A percentile compares a stretch with the other conserved stretches of the same genome.
phyloP scores from a whole-genome alignment of 2,888 invertebrate genomes.

The Plagiodera versicolora region DNA sequence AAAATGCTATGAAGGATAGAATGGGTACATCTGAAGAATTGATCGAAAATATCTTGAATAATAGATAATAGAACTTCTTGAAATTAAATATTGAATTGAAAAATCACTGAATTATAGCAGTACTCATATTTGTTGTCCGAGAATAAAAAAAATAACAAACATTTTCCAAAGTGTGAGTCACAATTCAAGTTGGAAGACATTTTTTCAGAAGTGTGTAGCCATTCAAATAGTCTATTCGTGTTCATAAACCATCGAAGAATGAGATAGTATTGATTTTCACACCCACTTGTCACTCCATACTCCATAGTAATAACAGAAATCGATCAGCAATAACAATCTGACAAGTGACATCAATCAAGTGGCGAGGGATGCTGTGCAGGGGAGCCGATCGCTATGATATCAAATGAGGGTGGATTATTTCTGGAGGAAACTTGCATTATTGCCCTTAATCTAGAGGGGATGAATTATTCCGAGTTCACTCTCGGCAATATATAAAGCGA shows the following conservation, averaged over 20 bases:
- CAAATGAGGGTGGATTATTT: conserved; percentile 37
- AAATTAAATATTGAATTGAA: too few species aligned
- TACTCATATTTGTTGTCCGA: too few species aligned
- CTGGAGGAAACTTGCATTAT: conserved; percentile 35
- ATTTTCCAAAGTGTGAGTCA: too few species aligned
- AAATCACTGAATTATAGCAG: too few species aligned
- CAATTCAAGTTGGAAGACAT: too few species aligned
- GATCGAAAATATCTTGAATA: too few species aligned
- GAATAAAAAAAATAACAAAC: too few species aligned
- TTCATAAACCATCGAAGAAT: not conserved
- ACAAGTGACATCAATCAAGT: conserved; percentile 44
- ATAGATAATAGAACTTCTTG: too few species aligned
- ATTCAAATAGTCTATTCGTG: too few species aligned
- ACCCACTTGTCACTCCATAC: conserved; percentile 47
- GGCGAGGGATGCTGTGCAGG: conserved; percentile 29
- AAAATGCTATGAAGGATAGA: too few species aligned
- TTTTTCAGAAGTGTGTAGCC: too few species aligned
- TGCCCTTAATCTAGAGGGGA: conserved; percentile 29
- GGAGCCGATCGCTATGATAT: conserved; percentile 34
- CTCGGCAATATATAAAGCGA: not conserved
- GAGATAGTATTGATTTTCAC: conserved; percentile 32
- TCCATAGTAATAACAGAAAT: conserved; percentile 47
- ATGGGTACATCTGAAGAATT: too few species aligned
- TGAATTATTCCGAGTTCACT: conserved; percentile 22
- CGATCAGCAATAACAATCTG: conserved; percentile 49